Base-by-base conservation (phyloP, 2,888 invertebrate species). In the Drosophila incognita region DNA sequence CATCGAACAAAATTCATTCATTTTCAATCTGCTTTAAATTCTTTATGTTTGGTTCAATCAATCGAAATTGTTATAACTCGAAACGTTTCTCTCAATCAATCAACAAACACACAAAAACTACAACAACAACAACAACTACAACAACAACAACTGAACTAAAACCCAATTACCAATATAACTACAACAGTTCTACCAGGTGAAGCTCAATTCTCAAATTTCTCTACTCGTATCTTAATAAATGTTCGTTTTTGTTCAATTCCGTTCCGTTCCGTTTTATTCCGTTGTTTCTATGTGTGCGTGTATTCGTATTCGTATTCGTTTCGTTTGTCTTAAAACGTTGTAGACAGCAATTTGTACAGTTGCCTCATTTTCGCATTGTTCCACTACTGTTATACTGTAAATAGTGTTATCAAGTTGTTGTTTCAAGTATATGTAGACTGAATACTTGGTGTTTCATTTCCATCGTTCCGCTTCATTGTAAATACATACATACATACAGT, bases 181-280 rank as follows among this genome's bases (percentile, higher is more conserved):
- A 89, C 89, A 80, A 89, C 91, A 91, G 90, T 91, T 91, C 87
- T 91, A 91, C 90, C 90, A 91, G 91, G 90, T 91, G 90, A 91
- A 87, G 87, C 84, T 89, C 91, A 86, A 87, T 73, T 87, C 79
- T 83, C 61, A 79, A 79, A 86, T 80, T 75, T 76, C 71, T 65
- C 56, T 64, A 73, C 76, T 69, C 75, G 80, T 76, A 82, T 68
- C 67, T 77, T 61, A 77, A 72, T 74, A 64, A 74, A 51, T 58
- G 86, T 85, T 82, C 68, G 69, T 72, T 83, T 79, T 54, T 46
- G 66, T 79, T 79, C 48, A 69, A 53, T 78, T 76, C 57, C 76
- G 76, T 78, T 76, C 57, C 60, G 60, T 76, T 80, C 68, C 74
- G 64, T 76, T 72, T 36, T 51, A 59, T 73, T 72, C 24, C 38